Evolutionary conservation across 2,113 vertebrate genomes (phyloP), one percentile per base, ranked within the genome.

Genomic region (Pterocles burchelli): DNA sequence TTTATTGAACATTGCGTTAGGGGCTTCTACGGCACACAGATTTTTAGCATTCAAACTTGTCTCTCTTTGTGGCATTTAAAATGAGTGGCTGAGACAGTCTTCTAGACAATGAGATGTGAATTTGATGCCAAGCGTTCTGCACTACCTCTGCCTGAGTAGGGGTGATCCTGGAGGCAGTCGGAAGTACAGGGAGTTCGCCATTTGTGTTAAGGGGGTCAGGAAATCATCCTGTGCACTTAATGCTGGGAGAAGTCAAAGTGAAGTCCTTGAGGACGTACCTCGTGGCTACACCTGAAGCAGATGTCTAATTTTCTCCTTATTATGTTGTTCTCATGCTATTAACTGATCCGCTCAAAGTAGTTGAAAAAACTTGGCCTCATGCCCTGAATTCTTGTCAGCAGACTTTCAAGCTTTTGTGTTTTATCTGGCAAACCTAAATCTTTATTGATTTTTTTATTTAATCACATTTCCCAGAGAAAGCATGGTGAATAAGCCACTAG

Each of bases 371-470:
- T 90, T 96, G 94, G 96, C 94, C 93, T 96, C 57, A 0, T 24
- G 96, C 95, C 94, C 93, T 49, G 90, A 84, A 90, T 96, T 90
- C 90, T 93, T 95, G 93, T 96, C 94, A 93, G 86, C 1, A 1
- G 92, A 95, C 89, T 95, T 95, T 93, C 83, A 95, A 89, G 94
- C 94, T 92, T 95, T 95, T 95, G 89, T 95, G 89, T 95, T 97
- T 96, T 96, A 92, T 95, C 96, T 95, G 86, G 68, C 72, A 61
- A 95, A 78, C 95, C 86, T 95, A 96, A 96, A 90, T 90, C 94
- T 95, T 90, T 95, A 96, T 97, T 97, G 96, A 97, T 97, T 97
- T 97, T 96, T 79, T 95, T 90, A 85, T 91, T 96, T 96, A 94
- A 97, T 95, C 95, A 95, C 89, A 89, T 95, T 93, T 97, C 91